phyloP scores from a whole-genome alignment of 2,888 invertebrate genomes.

The Dynastes hyllus region DNA sequence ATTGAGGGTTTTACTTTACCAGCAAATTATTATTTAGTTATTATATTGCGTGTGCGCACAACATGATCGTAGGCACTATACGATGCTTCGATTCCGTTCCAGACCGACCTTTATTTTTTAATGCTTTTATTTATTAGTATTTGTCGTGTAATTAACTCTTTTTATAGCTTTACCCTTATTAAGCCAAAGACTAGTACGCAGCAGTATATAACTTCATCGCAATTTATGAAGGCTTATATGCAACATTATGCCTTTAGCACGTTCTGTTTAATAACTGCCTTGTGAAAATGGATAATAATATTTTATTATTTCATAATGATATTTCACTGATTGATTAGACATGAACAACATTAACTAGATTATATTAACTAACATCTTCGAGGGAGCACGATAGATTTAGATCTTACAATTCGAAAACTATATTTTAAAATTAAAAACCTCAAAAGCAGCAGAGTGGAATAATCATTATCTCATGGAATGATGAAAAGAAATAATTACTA shows the following conservation, averaged over 20 bases:
- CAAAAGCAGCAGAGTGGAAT: too few species aligned
- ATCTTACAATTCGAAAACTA: too few species aligned
- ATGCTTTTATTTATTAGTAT: slow-evolving; percentile 28
- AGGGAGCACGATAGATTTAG: too few species aligned
- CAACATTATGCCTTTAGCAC: slow-evolving; percentile 12
- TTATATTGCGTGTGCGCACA: slow-evolving; percentile 45
- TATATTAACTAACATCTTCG: too few species aligned
- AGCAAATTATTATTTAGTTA: slow-evolving; percentile 52
- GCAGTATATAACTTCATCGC: slow-evolving; percentile 17
- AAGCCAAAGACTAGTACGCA: slow-evolving; percentile 17
- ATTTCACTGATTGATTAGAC: too few species aligned
- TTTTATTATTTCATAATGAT: too few species aligned
- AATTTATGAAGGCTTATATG: slow-evolving; percentile 10
- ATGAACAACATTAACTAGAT: too few species aligned
- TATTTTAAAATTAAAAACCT: too few species aligned
- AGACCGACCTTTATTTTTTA: slow-evolving; percentile 17
- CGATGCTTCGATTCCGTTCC: slow-evolving; percentile 26
- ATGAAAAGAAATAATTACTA: too few species aligned
- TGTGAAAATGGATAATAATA: background rate
- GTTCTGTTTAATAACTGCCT: slow-evolving; percentile 3
- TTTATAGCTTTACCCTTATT: slow-evolving; percentile 25
- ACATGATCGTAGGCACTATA: slow-evolving; percentile 18
- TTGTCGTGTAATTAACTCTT: slow-evolving; percentile 40
- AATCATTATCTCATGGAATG: too few species aligned
- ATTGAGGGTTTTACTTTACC: slow-evolving; percentile 54